Base-by-base conservation (phyloP, 2,888 invertebrate genomes). In the Epicampocera succincta region DNA sequence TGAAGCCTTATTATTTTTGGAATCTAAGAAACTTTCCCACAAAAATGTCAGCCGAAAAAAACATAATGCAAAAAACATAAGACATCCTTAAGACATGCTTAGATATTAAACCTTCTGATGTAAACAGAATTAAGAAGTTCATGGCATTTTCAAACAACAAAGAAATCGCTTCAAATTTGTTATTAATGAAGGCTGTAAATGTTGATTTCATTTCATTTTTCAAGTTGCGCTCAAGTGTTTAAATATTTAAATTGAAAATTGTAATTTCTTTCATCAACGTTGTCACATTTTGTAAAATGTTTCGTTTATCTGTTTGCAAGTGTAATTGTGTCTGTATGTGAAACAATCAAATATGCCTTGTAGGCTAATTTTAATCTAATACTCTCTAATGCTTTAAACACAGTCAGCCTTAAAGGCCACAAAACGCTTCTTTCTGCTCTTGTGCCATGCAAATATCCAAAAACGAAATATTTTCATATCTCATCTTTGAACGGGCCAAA, bases 331-430 rank as follows among this genome's bases (percentile, higher is more conserved):
- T 29, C 21, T 33, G 54, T 33, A 15, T 61, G 65, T 69, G 46
- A 60, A 71, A 71, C 71, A 63, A 65, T 74, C 65, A 72, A 56
- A 82, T 60, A 80, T 83, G 84, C 85, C 85, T 84, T 73, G 80
- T 72, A 78, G 83, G 85, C 85, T 84, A 83, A 84, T 85, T 85
- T 84, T 84, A 85, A 85, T 85, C 84, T 82, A 82, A 85, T 85
- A 73, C 74, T 76, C 74, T 76, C 69, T 54, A 68, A 52, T n/a
- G 3, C 54, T 46, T n/a, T n/a, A 42, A 72, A 66, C 50, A 56
- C 54, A 76, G 44, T 8, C 71, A 72, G 76, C 61, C 73, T 54
- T 63, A 81, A 68, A 68, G 56, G 52, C 46, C 78, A 73, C 76
- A 76, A 61, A 76, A 66, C 33, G 33, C 54, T 46, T 33, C 52